These are phyloP conservation scores for Hucho hucho DNA, from an alignment of 2,113 vertebrate genomes.

Conservation along the genomic window DNA sequence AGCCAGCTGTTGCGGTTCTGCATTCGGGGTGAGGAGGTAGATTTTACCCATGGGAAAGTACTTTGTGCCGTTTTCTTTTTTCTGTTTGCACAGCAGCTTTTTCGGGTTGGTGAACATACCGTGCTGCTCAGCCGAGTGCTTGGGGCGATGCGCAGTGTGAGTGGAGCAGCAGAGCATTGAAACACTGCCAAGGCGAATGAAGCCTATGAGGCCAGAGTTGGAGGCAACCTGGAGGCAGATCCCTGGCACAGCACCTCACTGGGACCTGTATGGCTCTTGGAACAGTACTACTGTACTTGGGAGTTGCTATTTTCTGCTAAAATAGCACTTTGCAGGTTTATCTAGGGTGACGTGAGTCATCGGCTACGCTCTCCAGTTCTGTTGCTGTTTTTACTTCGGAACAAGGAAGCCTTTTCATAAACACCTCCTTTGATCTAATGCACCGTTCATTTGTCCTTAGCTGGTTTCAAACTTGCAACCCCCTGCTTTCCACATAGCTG, in stretches of 20 bases:
- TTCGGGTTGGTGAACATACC: background rate
- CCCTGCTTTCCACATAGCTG: too few relatives aligned
- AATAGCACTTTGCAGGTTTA: background rate
- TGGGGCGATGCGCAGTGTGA: background rate
- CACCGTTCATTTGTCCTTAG: too few relatives aligned
- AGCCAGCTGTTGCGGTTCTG: background rate
- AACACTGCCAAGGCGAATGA: constrained; percentile 1
- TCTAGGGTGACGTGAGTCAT: too few relatives aligned
- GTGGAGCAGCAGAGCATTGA: background rate
- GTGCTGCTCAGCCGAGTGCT: background rate
- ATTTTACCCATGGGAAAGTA: background rate
- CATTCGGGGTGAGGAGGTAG: background rate
- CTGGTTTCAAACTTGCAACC: too few relatives aligned
- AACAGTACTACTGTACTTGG: background rate
- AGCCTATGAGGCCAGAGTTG: background rate
- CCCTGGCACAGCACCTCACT: background rate
- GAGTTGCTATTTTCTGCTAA: background rate
- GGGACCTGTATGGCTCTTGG: background rate
- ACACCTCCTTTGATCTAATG: too few relatives aligned
- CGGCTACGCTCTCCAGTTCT: too few relatives aligned
- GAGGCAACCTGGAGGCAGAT: background rate
- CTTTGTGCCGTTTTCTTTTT: background rate
- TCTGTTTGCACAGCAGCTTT: background rate
- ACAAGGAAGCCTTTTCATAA: too few relatives aligned
- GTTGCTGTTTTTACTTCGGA: too few relatives aligned